phyloP scores from a whole-genome alignment of 23 tunicate genomes.

The Corella eumyota region DNA sequence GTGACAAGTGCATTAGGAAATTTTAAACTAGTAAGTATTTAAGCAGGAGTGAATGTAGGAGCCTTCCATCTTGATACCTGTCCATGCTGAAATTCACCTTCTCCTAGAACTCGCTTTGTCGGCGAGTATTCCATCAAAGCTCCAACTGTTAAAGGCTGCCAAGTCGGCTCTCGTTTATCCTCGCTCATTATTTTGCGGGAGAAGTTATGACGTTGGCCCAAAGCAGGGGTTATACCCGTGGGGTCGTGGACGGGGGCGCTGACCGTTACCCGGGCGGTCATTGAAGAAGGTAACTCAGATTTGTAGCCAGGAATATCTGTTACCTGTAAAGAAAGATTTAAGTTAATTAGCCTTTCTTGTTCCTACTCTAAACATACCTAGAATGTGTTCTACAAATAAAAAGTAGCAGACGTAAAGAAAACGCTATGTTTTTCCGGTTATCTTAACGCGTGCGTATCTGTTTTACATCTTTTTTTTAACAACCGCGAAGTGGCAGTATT shows the following conservation, averaged over 20 bases:
- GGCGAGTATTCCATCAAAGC: slow-evolving; percentile 77
- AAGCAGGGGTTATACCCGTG: slow-evolving; percentile 1
- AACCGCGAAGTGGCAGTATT: no score
- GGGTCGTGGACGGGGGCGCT: slow-evolving; percentile 76
- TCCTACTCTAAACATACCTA: no score
- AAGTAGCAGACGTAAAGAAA: no score
- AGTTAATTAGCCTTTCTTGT: no score
- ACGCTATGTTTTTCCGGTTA: no score
- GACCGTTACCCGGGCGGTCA: slow-evolving; percentile 42
- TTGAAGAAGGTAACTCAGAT: slow-evolving; percentile 49
- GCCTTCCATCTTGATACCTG: slow-evolving; percentile 52
- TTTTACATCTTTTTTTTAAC: no score
- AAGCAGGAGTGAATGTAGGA: slow-evolving; percentile 21
- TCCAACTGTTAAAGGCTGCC: slow-evolving; percentile 90
- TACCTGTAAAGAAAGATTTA: slow-evolving; percentile 18
- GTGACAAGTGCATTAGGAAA: no score
- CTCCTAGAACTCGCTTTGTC: slow-evolving; percentile 27
- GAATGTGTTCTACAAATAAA: no score
- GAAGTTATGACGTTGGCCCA: slow-evolving; percentile 9
- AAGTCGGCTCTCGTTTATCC: slow-evolving; percentile 36
- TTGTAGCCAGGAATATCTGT: slow-evolving; percentile 78
- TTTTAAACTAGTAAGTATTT: no score
- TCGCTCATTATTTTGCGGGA: slow-evolving; percentile 4
- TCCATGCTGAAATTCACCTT: slow-evolving; percentile 49
- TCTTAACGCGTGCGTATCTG: no score